Conservation (phyloP, 2,797 vertebrate genomes). For the Etheostoma perlongum region DNA sequence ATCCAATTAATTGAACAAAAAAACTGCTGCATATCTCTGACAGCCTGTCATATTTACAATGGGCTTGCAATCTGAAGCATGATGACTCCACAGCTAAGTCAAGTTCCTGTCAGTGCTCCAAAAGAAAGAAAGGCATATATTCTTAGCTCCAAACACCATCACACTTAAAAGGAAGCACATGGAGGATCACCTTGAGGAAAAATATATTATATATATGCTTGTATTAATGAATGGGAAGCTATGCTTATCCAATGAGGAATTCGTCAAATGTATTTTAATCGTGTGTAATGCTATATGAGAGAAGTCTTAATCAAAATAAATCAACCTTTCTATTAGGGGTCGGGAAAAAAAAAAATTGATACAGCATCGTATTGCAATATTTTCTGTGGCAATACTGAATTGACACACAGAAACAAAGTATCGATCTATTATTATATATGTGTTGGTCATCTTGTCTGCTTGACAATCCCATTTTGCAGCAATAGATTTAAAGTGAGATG, state of each 20-base stretch:
- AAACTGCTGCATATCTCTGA: conserved; percentile 54
- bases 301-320: conserved; percentile 28
- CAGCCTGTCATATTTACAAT: conserved; percentile 63
- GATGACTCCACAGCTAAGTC: conserved; percentile 35
- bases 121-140: conserved; percentile 28
- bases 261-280: conserved; percentile 12
- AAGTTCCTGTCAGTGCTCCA: conserved; percentile 33
- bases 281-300: conserved; percentile 16
- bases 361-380: too few relatives aligned
- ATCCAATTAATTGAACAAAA: conserved; percentile 73
- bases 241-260: not conserved
- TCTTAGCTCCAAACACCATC: conserved; percentile 18
- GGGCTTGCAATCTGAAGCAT: conserved; percentile 45
- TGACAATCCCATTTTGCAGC: too few relatives aligned
- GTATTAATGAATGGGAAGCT: conserved; percentile 28
- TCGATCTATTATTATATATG: too few relatives aligned
- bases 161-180: conserved; percentile 25
- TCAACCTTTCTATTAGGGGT: not conserved
- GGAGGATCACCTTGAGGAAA: conserved; percentile 32
- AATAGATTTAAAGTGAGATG: too few relatives aligned
- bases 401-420: too few relatives aligned
- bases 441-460: too few relatives aligned
- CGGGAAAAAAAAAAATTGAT: too few relatives aligned
- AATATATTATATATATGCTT: conserved; percentile 24
- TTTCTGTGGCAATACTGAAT: too few relatives aligned